Conservation (phyloP, 2,113 vertebrate genomes). For the Cyanoramphus novaezelandiae region DNA sequence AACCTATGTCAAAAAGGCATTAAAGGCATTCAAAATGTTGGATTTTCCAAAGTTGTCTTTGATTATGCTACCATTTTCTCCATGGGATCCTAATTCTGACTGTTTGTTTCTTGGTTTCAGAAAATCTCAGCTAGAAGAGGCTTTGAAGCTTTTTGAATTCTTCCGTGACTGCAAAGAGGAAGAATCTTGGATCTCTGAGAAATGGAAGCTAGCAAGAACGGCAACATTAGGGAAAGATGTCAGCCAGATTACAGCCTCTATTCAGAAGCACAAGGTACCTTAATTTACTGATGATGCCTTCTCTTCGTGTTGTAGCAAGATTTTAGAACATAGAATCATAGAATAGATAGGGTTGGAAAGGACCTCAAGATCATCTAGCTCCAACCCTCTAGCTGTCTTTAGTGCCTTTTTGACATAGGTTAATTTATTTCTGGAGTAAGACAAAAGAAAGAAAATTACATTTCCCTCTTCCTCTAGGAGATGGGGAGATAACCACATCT, state of each 20-base stretch:
- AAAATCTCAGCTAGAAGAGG: conserved; percentile 78
- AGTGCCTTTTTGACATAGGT: background rate
- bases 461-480: background rate
- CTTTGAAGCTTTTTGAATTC: conserved; percentile 81
- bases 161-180: conserved; percentile 84
- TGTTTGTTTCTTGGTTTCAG: conserved; percentile 55
- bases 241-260: conserved; percentile 76
- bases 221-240: conserved; percentile 76
- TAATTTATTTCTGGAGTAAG: background rate
- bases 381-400: conserved; percentile 63
- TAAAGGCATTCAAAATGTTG: background rate
- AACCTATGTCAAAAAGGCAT: background rate
- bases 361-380: no score
- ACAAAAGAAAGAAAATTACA: background rate
- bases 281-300: background rate
- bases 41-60: background rate
- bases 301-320: background rate
- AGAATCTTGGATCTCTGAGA: conserved; percentile 82
- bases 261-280: conserved; percentile 86
- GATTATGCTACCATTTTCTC: background rate
- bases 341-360: no score
- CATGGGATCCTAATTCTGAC: background rate
- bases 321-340: background rate
- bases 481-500: background rate
- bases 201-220: conserved; percentile 70